Evolutionary conservation across 1,140 invertebrate genomes (phyloP), one percentile per base, ranked within the genome.

Genomic region (Hylyphantes graminicola): DNA sequence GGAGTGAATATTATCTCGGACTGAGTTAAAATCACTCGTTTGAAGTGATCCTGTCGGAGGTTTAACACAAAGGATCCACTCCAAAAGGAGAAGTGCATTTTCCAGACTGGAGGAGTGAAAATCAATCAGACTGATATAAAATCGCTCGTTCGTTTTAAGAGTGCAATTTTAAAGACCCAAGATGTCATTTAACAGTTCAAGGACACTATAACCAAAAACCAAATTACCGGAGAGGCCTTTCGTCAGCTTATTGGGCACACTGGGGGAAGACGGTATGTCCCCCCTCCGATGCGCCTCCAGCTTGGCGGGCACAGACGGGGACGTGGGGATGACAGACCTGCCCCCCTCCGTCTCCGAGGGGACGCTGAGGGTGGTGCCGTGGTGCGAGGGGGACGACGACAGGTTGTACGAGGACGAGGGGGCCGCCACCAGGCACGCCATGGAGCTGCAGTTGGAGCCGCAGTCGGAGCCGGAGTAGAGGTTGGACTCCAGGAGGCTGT

Each of bases 251-350:
- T 64, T 85, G n/a, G 85, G 86, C 73, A 87, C 59, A 80, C 79
- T 87, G 50, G 86, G 86, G 48, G 86, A 87, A 59, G 75, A 75
- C 10, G 83, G 86, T 6, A 86, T 87, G 59, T 83, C 80, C 75
- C 88, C 88, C 12, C 87, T 86, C 63, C 85, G 81, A 11, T 89
- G 86, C 55, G 78, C 85, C 74, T 88, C 87, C 13, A 88, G 74
- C 74, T 86, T 78, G 86, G 86, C 86, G 61, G 85, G 73, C 7
- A 85, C 76, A 35, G 82, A 79, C 48, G 86, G 86, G 5, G 81
- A 85, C 9, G 70, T 74, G 10, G 81, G 82, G n/a, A 86, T 85
- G 35, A 17, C 12, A 0, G 82, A 75, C 54, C 83, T 59, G 11
- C 70, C 80, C 21, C 67, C 76, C 48, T 12, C 35, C n/a, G 73